Percentiles rank a stretch among this genome's conserved stretches.
phyloP scores from a whole-genome alignment of 2,888 invertebrate species.

The Amblyjoppa proteus region DNA sequence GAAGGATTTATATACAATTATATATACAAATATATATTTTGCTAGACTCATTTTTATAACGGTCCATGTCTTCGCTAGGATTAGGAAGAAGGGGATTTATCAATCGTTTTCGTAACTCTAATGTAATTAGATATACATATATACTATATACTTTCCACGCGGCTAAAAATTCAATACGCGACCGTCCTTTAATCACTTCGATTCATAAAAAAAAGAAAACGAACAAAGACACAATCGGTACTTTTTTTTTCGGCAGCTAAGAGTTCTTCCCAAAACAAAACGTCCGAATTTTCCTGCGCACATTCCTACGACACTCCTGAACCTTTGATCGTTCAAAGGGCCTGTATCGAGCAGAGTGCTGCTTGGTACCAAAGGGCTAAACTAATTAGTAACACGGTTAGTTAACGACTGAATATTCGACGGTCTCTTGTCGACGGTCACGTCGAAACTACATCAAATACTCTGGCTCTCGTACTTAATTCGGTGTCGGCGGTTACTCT shows the following conservation, averaged over 20 bases:
- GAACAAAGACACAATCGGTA: neutral
- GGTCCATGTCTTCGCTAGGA: slow-evolving; percentile 49
- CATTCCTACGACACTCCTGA: slow-evolving; percentile 19
- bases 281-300: neutral
- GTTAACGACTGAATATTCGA: slow-evolving; percentile 21
- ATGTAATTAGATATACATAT: slow-evolving; percentile 34
- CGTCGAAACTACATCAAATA: slow-evolving; percentile 27
- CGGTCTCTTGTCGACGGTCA: neutral
- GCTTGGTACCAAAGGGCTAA: slow-evolving; percentile 26
- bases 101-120: slow-evolving; percentile 20
- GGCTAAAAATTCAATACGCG: slow-evolving; percentile 24
- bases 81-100: slow-evolving; percentile 14
- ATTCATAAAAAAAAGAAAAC: neutral
- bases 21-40: slow-evolving; percentile 74
- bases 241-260: slow-evolving; percentile 25
- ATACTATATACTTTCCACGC: slow-evolving; percentile 19
- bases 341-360: slow-evolving; percentile 17
- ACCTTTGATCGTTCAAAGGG: neutral
- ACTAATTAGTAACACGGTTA: slow-evolving; percentile 21
- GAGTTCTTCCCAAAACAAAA: slow-evolving; percentile 34
- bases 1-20: slow-evolving; percentile 57
- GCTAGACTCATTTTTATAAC: slow-evolving; percentile 76
- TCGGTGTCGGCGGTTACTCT: slow-evolving; percentile 69
- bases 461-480: slow-evolving; percentile 60
- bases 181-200: slow-evolving; percentile 27